Conservation (phyloP, 2,888 invertebrate genomes). For the Micoletzkya japonica region DNA sequence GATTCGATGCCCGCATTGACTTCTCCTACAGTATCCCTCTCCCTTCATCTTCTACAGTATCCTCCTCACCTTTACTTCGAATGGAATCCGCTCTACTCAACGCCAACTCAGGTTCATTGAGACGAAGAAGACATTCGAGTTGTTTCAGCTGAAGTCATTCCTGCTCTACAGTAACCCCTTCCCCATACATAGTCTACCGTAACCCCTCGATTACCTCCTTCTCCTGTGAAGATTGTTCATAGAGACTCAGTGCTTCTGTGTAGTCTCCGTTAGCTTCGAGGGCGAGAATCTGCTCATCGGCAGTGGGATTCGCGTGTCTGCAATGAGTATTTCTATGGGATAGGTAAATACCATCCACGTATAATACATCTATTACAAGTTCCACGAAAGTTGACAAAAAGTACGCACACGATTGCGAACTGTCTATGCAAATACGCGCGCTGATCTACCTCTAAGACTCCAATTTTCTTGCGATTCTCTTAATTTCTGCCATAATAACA, state of each 20-base stretch:
- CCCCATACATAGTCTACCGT: neutral
- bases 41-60: neutral
- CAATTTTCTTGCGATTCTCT: too few species aligned
- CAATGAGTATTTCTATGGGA: too few species aligned
- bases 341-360: too few species aligned
- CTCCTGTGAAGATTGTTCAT: conserved; percentile 26
- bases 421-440: too few species aligned
- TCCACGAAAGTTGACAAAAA: too few species aligned
- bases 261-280: conserved; percentile 39
- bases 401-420: too few species aligned
- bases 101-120: conserved; percentile 27
- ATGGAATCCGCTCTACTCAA: conserved; percentile 24
- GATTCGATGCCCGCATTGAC: conserved; percentile 6
- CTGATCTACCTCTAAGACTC: too few species aligned
- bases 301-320: conserved; percentile 21
- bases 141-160: conserved; percentile 19
- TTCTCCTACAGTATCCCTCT: neutral
- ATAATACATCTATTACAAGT: too few species aligned
- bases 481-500: too few species aligned
- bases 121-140: conserved; percentile 19
- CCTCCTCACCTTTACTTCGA: too few species aligned
- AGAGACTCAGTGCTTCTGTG: conserved; percentile 35
- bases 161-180: neutral
- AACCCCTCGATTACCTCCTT: conserved; percentile 29
- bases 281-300: conserved; percentile 35